Percentiles rank a stretch among this genome's conserved stretches.
Conservation (phyloP, 1,140 invertebrate species). For the Babylonia areolata region DNA sequence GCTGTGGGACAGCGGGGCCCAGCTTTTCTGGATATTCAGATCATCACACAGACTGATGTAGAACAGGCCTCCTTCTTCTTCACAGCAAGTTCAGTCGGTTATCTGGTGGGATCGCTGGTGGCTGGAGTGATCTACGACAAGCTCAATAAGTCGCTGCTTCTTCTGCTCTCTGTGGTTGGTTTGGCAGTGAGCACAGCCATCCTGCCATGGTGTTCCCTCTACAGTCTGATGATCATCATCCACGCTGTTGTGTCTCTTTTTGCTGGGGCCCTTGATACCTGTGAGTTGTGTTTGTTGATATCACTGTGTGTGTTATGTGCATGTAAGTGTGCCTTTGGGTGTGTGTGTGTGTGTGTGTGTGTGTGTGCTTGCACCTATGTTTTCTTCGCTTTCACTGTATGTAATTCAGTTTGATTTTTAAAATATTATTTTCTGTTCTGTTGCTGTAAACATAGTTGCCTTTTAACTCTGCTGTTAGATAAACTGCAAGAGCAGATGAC, state of each 20-base stretch:
- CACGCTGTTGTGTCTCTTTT: slow-evolving; percentile 39
- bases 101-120: slow-evolving; percentile 51
- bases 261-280: slow-evolving; percentile 49
- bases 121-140: slow-evolving; percentile 51
- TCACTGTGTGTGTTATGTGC: background rate
- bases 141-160: slow-evolving; percentile 45
- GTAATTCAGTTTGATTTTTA: too few species aligned
- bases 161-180: slow-evolving; percentile 37
- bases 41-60: slow-evolving; percentile 53
- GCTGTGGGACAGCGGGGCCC: slow-evolving; percentile 53
- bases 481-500: too few species aligned
- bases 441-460: too few species aligned
- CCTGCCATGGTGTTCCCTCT: slow-evolving; percentile 52
- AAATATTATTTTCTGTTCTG: too few species aligned
- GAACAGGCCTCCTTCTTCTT: slow-evolving; percentile 53
- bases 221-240: slow-evolving; percentile 52
- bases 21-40: slow-evolving; percentile 57
- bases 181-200: slow-evolving; percentile 28
- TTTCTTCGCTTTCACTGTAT: too few species aligned
- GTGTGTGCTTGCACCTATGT: background rate
- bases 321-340: slow-evolving; percentile 22
- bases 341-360: slow-evolving; percentile 15
- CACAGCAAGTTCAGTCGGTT: slow-evolving; percentile 54
- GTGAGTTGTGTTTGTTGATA: background rate
- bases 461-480: too few species aligned